Conservation (phyloP, 2,113 vertebrate species). For the Barnardius zonarius region DNA sequence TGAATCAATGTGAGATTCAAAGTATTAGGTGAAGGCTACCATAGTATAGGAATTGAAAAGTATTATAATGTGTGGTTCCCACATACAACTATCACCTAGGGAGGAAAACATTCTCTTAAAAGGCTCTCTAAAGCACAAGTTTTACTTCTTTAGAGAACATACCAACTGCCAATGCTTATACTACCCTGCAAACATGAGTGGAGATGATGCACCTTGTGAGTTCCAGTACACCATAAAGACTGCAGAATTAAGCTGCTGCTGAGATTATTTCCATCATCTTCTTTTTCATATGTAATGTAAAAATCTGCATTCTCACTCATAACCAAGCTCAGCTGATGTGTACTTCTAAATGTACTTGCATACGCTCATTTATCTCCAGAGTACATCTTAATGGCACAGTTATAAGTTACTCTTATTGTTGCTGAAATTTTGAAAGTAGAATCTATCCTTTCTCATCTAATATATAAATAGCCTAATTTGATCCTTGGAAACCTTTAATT, state of each 20-base stretch:
- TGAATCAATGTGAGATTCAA: not conserved
- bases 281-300: not conserved
- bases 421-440: constrained; percentile 8
- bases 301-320: not conserved
- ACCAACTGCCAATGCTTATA: not conserved
- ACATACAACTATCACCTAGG: not conserved
- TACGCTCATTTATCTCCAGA: constrained; percentile 29
- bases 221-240: not conserved
- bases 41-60: not conserved
- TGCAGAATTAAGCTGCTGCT: not conserved
- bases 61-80: not conserved
- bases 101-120: not conserved
- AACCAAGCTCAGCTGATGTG: not conserved
- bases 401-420: not conserved
- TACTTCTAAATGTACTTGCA: not conserved
- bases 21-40: not conserved
- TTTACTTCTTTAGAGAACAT: not conserved
- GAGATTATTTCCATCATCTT: not conserved
- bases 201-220: not conserved
- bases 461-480: constrained; percentile 27
- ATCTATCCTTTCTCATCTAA: constrained; percentile 8
- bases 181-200: not conserved
- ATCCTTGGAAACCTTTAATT: constrained; percentile 59
- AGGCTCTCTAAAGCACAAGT: not conserved
- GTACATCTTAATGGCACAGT: not conserved